Evolutionary conservation across 2,113 vertebrate species (phyloP), one percentile per base, ranked within the genome.

Genomic region (Nothoprocta perdicaria): DNA sequence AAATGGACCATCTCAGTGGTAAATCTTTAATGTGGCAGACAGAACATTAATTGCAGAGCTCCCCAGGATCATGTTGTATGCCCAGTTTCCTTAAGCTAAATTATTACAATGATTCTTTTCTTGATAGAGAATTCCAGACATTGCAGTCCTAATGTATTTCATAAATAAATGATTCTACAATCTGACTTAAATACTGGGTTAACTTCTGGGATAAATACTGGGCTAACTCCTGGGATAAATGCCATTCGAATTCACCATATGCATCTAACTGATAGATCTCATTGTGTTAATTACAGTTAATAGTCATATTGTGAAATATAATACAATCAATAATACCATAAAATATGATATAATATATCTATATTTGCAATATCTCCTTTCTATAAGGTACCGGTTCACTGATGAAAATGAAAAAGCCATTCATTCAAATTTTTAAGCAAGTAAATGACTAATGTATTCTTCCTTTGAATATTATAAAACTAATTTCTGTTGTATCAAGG

Each of bases 1-100:
- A 96, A 95, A 94, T 92, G 88, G 91, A 78, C 74, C 65, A 71
- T 89, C 91, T 94, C 90, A 62, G 84, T 93, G 94, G 87, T 92
- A 96, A 93, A 95, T 92, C 89, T 93, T 93, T 92, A 93, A 93
- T 89, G 80, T 94, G 92, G 80, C 88, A 94, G 89, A 86, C 89
- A 86, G 83, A 93, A 93, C 90, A 91, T 95, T 96, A 96, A 96
- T 95, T 95, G 91, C 68, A 72, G 41, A 80, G 61, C 75, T 96
- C 90, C 83, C 92, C 40, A 66, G 86, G 91, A 91, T 82, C 10
- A 26, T 75, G 82, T 71, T 90, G 85, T 52, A 68, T 9, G 58
- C 89, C 58, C 92, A 79, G 73, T 94, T 96, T 93, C 85, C 83
- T 91, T 88, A 92, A 91, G 85, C 92, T 91, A 92, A 92, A 93